Evolutionary conservation across 2,113 vertebrate species (phyloP).

Genomic region (Corythornis madagascariensis): DNA sequence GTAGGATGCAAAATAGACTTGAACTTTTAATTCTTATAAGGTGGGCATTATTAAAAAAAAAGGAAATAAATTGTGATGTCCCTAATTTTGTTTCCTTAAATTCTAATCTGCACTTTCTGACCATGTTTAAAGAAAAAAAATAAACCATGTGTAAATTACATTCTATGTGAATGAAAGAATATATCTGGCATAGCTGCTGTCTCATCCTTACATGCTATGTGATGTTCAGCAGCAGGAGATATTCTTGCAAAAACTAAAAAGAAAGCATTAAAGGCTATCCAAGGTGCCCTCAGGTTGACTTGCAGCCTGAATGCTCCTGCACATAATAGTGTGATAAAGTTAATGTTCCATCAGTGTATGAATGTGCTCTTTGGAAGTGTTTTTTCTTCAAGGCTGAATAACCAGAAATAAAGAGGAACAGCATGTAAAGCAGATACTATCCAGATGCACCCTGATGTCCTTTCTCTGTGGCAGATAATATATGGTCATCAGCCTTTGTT

Average conservation of each 20-base stretch:
- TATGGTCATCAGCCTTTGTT: background rate
- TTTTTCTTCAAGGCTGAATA: constrained; percentile 40
- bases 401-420: background rate
- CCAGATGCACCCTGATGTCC: background rate
- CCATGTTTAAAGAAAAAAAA: background rate
- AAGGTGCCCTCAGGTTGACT: constrained; percentile 28
- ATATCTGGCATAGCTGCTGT: background rate
- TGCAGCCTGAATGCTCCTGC: background rate
- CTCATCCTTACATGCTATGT: background rate
- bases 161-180: background rate
- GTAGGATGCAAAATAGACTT: background rate
- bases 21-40: background rate
- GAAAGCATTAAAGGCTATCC: background rate
- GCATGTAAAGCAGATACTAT: background rate
- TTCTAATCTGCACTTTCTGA: background rate
- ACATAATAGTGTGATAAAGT: constrained; percentile 20
- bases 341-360: constrained; percentile 46
- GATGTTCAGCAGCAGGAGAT: background rate
- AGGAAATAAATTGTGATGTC: background rate
- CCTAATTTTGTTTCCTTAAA: background rate
- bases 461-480: constrained; percentile 13
- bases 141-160: background rate
- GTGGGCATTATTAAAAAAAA: background rate
- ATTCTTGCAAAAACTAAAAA: background rate
- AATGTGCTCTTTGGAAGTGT: constrained; percentile 33